A percentile compares a stretch with the other conserved stretches of the same genome.
Conservation (phyloP, 2,113 vertebrate species). For the Pollimyrus isidori region DNA sequence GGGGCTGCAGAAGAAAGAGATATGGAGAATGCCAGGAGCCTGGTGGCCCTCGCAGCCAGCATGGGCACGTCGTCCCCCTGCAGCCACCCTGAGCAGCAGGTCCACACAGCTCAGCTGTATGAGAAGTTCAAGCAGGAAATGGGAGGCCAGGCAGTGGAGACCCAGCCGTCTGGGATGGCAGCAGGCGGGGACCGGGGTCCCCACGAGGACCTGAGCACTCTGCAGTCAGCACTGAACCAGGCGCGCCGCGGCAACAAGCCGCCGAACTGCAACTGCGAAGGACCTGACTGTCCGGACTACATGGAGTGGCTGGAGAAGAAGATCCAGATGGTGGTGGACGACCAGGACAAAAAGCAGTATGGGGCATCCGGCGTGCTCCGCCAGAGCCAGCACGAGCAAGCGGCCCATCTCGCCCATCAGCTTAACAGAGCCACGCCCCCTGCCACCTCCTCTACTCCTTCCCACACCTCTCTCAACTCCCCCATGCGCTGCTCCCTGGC, state of each 20-base stretch:
- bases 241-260: slow-evolving; percentile 89
- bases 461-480: slow-evolving; percentile 30
- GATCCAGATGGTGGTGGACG: slow-evolving; percentile 69
- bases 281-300: slow-evolving; percentile 93
- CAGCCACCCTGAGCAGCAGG: slow-evolving; percentile 39
- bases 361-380: slow-evolving; percentile 37
- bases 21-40: slow-evolving; percentile 81
- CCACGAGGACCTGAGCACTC: slow-evolving; percentile 74
- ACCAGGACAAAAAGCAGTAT: slow-evolving; percentile 45
- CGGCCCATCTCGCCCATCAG: slow-evolving; percentile 40
- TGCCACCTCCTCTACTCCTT: slow-evolving; percentile 35
- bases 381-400: slow-evolving; percentile 24
- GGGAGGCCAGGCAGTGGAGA: slow-evolving; percentile 50
- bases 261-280: slow-evolving; percentile 89
- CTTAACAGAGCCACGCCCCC: slow-evolving; percentile 42
- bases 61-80: slow-evolving; percentile 74
- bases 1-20: slow-evolving; percentile 53
- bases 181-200: slow-evolving; percentile 42
- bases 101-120: slow-evolving; percentile 68
- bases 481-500: slow-evolving; percentile 55
- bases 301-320: slow-evolving; percentile 95
- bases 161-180: slow-evolving; percentile 43
- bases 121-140: slow-evolving; percentile 86
- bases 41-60: slow-evolving; percentile 85
- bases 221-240: slow-evolving; percentile 77